Conservation (phyloP, 2,888 invertebrate genomes). For the Ferdinandea cuprea region DNA sequence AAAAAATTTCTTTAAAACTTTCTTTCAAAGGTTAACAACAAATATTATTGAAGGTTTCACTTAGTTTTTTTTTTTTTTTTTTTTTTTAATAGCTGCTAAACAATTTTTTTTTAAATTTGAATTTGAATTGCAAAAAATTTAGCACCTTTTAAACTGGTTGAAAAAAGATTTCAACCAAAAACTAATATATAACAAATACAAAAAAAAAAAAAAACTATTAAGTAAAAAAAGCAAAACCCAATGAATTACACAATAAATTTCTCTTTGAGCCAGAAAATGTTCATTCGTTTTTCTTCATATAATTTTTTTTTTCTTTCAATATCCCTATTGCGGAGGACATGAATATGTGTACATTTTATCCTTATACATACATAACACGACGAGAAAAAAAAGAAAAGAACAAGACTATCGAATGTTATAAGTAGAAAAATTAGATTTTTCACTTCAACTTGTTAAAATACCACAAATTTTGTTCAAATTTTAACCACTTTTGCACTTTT, state of each 20-base stretch:
- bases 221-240: not conserved
- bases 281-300: slow-evolving; percentile 39
- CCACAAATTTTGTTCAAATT: slow-evolving; percentile 31
- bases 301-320: slow-evolving; percentile 39
- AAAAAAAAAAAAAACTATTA: not conserved
- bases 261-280: slow-evolving; percentile 50
- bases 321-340: slow-evolving; percentile 71
- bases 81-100: not conserved
- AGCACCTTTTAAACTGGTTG: not conserved
- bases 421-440: slow-evolving; percentile 56
- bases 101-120: no score
- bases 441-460: slow-evolving; percentile 23
- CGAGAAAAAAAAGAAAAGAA: slow-evolving; percentile 52
- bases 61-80: slow-evolving; percentile 6
- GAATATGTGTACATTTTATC: slow-evolving; percentile 71
- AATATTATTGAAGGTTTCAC: not conserved
- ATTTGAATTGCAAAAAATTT: not conserved
- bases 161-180: not conserved
- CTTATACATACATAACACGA: slow-evolving; percentile 73
- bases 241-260: slow-evolving; percentile 71
- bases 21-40: no score
- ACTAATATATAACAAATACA: no score
- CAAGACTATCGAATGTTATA: slow-evolving; percentile 65
- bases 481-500: slow-evolving; percentile 31
- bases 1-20: not conserved